Conservation (phyloP, 1,140 invertebrate species). For the Papilio polytes region DNA sequence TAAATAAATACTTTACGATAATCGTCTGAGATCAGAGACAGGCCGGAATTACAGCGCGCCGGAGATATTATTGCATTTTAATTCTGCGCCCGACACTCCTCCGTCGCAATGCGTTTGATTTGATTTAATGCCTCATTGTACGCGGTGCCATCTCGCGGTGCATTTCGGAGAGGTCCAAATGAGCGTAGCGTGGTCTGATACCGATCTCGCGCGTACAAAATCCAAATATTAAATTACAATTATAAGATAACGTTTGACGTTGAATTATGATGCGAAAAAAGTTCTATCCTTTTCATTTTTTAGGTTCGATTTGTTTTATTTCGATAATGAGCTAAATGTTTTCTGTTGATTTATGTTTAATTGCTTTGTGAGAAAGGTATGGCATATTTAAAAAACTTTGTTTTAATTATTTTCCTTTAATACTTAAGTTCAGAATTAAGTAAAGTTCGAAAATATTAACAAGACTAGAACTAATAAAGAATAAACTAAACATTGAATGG, state of each 20-base stretch:
- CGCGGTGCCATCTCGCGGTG: conserved; percentile 50
- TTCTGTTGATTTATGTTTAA: conserved; percentile 10
- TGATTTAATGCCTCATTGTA: conserved; percentile 77
- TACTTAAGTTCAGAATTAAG: too few species aligned
- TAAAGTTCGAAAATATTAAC: too few species aligned
- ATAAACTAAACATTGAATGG: neutral
- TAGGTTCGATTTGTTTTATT: conserved; percentile 41
- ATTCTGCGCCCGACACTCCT: conserved; percentile 72
- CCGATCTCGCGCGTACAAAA: conserved; percentile 57
- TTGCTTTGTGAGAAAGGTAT: neutral
- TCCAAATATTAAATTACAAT: conserved; percentile 71
- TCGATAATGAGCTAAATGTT: conserved; percentile 29
- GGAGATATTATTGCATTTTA: conserved; percentile 82
- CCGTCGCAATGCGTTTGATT: conserved; percentile 69
- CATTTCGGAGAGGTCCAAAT: conserved; percentile 63
- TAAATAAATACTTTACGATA: conserved; percentile 82
- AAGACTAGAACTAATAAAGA: too few species aligned
- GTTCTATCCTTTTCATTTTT: conserved; percentile 27
- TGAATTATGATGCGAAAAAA: conserved; percentile 50
- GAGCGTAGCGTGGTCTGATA: conserved; percentile 53
- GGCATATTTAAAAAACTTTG: neutral
- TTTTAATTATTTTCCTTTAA: neutral
- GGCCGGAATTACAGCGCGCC: conserved; percentile 72
- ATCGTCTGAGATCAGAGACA: conserved; percentile 76
- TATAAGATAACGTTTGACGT: conserved; percentile 58